Evolutionary conservation across 2,888 invertebrate species (phyloP), one percentile per base, ranked within the genome.

Genomic region (Sinotaia quadrata): DNA sequence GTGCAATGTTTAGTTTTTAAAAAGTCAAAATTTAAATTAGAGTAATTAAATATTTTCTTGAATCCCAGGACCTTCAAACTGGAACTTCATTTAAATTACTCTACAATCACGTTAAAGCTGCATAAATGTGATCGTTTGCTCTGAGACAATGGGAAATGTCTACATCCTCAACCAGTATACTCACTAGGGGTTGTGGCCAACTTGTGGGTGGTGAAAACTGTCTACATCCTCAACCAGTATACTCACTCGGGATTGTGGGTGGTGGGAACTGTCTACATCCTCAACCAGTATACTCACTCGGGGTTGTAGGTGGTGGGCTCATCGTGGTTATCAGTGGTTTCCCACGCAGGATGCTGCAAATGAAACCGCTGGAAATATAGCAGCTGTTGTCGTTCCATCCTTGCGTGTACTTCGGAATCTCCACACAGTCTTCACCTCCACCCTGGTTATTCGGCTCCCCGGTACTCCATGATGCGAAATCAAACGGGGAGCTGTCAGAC

Each of bases 321-420:
- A 63, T 47, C 8, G 74, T 68, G 15, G 75, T 68, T 4, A 69
- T 24, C 3, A 76, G 31, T n/a, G 70, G 69, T 18, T 34, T 44
- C 68, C 83, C 81, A 67, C 74, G 72, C 31, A 61, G 73, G 10
- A 79, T 69, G 68, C 80, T 78, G 68, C 84, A 84, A n/a, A 80
- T 73, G 67, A 75, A 83, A 7, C 71, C 44, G 47, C 77, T 74
- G 21, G 71, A 60, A 10, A 75, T 21, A 57, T 77, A 80, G 59
- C 84, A 84, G 67, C 75, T 76, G 59, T 78, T 74, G 67, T 83
- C 83, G 69, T 82, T 80, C 84, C 84, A 84, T 1, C 59, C 61
- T 12, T 58, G 36, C 2, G 36, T 27, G 21, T 67, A 37, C 12
- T 34, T 67, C 62, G 73, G 72, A 49, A 74, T 72, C 66, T 78